These are phyloP conservation scores for Mycetomoellerius zeteki DNA, from an alignment of 1,140 invertebrate genomes.

Conservation along the genomic window DNA sequence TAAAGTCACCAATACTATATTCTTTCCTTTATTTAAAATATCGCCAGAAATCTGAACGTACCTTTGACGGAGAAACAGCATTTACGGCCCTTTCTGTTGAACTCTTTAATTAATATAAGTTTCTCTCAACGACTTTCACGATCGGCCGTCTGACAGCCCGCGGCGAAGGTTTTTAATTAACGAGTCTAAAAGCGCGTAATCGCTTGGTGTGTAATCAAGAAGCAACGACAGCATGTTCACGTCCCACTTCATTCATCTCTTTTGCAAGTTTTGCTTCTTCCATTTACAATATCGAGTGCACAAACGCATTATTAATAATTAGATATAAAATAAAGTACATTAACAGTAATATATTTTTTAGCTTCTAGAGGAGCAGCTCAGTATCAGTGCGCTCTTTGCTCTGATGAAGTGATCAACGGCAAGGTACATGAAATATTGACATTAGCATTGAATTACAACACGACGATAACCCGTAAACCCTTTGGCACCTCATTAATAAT, in stretches of 20 bases:
- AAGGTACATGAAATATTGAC: too few relatives aligned
- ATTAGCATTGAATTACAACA: too few relatives aligned
- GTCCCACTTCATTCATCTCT: constrained; percentile 14
- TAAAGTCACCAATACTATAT: background rate
- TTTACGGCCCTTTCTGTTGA: constrained; percentile 11
- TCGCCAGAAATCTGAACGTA: background rate
- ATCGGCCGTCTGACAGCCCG: constrained; percentile 19
- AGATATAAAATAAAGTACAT: background rate
- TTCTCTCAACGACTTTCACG: constrained; percentile 33
- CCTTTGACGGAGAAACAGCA: background rate
- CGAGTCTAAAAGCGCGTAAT: constrained; percentile 50
- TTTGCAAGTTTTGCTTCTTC: background rate
- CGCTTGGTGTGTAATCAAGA: constrained; percentile 30
- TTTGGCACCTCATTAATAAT: background rate
- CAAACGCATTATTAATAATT: background rate
- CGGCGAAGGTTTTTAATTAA: constrained; percentile 53
- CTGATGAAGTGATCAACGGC: too few relatives aligned
- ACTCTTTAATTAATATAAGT: constrained; percentile 56
- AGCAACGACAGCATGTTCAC: background rate
- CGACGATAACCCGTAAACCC: too few relatives aligned
- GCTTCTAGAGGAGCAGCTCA: too few relatives aligned
- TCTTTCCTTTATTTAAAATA: background rate
- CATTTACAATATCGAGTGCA: background rate
- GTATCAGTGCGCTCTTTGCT: too few relatives aligned
- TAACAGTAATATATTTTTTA: background rate